These are phyloP conservation scores for Pseudopodoces humilis DNA, from an alignment of 2,113 vertebrate genomes.

Conservation along the genomic window DNA sequence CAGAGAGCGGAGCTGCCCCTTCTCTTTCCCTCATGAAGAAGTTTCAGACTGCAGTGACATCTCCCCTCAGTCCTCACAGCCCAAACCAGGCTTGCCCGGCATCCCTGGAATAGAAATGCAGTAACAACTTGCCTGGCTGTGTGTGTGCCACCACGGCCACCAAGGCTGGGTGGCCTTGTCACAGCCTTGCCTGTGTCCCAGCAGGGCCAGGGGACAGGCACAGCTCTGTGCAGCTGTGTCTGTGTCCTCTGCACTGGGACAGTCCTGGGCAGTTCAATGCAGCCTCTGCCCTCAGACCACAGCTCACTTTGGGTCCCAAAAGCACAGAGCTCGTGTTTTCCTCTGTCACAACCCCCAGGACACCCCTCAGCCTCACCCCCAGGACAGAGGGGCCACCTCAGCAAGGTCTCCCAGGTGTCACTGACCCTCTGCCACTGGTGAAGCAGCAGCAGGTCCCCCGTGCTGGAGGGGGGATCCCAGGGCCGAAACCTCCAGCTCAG, in stretches of 20 bases:
- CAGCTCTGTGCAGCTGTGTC: not conserved
- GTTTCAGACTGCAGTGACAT: not conserved
- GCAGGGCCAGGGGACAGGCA: not conserved
- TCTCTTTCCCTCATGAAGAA: not conserved
- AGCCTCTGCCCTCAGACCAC: not conserved
- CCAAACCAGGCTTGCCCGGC: rapidly evolving
- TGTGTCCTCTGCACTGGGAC: not conserved
- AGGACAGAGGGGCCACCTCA: not conserved
- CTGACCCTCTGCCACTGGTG: rapidly evolving
- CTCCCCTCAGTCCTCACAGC: not conserved
- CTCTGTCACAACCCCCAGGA: not conserved
- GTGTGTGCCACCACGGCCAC: rapidly evolving
- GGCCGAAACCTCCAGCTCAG: not conserved
- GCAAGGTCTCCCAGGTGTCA: not conserved
- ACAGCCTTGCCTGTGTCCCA: rapidly evolving
- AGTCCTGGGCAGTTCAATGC: not conserved
- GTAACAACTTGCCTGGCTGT: not conserved
- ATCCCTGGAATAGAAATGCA: not conserved
- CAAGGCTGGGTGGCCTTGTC: not conserved
- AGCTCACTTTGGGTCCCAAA: rapidly evolving
- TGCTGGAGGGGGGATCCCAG: rapidly evolving
- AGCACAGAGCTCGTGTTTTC: not conserved
- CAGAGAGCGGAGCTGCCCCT: not conserved
- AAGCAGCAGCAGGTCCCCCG: not conserved
- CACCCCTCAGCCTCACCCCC: not conserved